Evolutionary conservation across 2,797 vertebrate species (phyloP).

Genomic region (Propithecus perrieri): DNA sequence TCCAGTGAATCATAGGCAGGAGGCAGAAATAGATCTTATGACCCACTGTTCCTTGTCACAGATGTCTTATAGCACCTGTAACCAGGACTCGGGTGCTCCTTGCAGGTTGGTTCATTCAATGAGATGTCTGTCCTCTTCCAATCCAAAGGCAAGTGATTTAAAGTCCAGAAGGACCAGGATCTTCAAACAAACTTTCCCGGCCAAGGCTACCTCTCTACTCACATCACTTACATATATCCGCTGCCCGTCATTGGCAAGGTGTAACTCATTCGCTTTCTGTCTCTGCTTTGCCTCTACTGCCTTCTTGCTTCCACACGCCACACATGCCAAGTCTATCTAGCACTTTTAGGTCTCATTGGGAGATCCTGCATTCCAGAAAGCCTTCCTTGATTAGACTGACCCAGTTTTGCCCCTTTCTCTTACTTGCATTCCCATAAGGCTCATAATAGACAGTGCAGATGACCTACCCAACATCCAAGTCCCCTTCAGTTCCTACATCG

Average conservation of each 20-base stretch:
- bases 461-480: background rate
- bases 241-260: background rate
- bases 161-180: background rate
- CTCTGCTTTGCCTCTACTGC: background rate
- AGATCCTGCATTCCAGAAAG: background rate
- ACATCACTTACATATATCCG: background rate
- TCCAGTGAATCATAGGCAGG: slow-evolving; percentile 66
- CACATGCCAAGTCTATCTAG: background rate
- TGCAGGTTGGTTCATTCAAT: background rate
- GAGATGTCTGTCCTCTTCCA: background rate
- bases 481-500: background rate
- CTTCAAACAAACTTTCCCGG: background rate
- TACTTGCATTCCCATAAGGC: background rate
- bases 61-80: background rate
- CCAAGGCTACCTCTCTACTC: background rate
- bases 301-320: background rate
- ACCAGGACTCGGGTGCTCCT: background rate
- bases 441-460: background rate
- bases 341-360: background rate
- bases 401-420: background rate
- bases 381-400: background rate
- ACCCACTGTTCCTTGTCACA: slow-evolving; percentile 54
- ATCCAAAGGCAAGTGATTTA: background rate
- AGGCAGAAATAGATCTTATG: slow-evolving; percentile 71
- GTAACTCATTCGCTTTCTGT: background rate